Conservation (phyloP, 2,797 vertebrate genomes). For the Mormyrops attenuatus region DNA sequence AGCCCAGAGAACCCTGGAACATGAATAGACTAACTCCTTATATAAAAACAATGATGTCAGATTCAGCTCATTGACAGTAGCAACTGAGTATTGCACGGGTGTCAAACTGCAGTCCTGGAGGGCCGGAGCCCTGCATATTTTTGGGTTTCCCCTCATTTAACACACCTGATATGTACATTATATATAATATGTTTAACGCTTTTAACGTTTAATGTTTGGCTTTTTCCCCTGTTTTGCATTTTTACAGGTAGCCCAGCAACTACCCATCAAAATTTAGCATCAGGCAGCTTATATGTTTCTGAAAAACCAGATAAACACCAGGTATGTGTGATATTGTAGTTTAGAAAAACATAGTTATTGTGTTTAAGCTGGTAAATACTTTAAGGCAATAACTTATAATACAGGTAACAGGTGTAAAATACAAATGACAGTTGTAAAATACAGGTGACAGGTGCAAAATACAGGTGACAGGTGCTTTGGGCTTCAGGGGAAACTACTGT, state of each 20-base stretch:
- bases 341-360: not conserved
- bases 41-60: not conserved
- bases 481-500: not conserved
- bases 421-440: not conserved
- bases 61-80: not conserved
- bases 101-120: too few species aligned
- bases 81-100: not conserved
- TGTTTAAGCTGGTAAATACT: not conserved
- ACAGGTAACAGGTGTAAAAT: not conserved
- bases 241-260: conserved; percentile 82
- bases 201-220: too few species aligned
- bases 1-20: not conserved
- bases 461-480: not conserved
- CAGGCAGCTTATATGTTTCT: conserved; percentile 90
- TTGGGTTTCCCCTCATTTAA: too few species aligned
- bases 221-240: conserved; percentile 33
- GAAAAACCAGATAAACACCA: conserved; percentile 97
- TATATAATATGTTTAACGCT: too few species aligned
- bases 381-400: not conserved
- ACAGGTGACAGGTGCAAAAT: not conserved
- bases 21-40: not conserved
- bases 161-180: too few species aligned
- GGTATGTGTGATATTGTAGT: conserved; percentile 59
- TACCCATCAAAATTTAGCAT: conserved; percentile 79
- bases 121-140: too few species aligned